These are phyloP conservation scores for Chironomus tepperi DNA, from an alignment of 1,140 invertebrate species.

Conservation along the genomic window DNA sequence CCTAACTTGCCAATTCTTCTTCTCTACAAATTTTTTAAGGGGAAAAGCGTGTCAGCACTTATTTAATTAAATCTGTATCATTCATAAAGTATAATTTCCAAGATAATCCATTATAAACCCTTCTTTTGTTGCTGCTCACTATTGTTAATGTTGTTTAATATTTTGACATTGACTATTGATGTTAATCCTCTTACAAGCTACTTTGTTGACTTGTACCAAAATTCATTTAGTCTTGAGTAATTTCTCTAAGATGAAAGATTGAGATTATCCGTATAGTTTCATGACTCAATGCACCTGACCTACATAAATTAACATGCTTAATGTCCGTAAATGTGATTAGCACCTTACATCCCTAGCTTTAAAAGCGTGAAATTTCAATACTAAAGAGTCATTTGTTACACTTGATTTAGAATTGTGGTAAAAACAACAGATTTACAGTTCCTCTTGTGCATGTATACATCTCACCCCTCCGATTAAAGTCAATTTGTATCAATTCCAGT, in stretches of 20 bases:
- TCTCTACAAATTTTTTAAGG: neutral
- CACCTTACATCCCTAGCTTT: no score
- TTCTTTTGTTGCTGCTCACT: neutral
- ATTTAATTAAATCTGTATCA: conserved; percentile 20
- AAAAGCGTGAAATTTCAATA: neutral
- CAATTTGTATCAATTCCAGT: neutral
- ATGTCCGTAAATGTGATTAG: neutral
- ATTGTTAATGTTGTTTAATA: neutral
- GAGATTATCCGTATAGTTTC: neutral
- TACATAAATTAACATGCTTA: neutral
- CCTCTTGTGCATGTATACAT: neutral
- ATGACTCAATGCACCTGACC: neutral
- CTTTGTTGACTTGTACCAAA: no score
- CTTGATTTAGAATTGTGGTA: neutral
- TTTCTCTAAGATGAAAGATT: neutral
- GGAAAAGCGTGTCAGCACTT: conserved; percentile 4
- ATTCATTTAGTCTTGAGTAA: neutral
- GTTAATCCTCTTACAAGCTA: neutral
- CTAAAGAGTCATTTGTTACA: neutral
- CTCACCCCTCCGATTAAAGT: neutral
- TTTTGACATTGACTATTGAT: neutral
- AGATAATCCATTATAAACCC: neutral
- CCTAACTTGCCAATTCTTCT: no score
- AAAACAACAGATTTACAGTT: neutral
- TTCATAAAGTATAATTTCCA: neutral